Evolutionary conservation across 1,140 invertebrate species (phyloP).

Genomic region (Pantala flavescens): DNA sequence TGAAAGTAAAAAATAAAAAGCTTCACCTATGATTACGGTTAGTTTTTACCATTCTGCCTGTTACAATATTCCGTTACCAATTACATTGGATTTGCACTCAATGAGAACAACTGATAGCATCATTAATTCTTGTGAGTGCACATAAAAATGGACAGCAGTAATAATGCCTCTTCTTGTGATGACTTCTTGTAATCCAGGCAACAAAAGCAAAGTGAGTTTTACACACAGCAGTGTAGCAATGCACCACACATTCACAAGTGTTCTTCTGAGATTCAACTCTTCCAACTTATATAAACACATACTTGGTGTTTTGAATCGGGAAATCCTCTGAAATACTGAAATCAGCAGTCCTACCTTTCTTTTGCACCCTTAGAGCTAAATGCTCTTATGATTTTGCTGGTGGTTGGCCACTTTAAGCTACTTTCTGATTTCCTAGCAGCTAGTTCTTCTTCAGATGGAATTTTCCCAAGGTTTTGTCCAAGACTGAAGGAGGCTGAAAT

Average conservation of each 20-base stretch:
- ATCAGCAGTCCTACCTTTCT: neutral
- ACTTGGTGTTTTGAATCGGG: neutral
- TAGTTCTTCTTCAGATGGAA: neutral
- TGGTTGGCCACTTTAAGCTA: neutral
- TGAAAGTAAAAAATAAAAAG: conserved; percentile 9
- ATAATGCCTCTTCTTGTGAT: too few species aligned
- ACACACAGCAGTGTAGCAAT: neutral
- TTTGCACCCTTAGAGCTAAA: neutral
- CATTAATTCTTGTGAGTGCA: too few species aligned
- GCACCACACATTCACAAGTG: neutral
- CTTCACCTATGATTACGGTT: neutral
- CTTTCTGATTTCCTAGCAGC: neutral
- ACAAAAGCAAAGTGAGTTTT: neutral
- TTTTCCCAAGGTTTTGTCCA: neutral
- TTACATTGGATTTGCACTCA: too few species aligned
- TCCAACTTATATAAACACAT: neutral
- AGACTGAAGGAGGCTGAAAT: neutral
- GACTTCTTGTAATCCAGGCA: neutral
- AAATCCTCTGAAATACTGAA: neutral
- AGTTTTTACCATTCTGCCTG: neutral
- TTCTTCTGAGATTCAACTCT: neutral
- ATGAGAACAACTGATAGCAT: too few species aligned
- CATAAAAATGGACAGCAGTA: too few species aligned
- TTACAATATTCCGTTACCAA: too few species aligned
- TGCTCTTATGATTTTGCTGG: neutral